Percentiles rank a stretch among this genome's conserved stretches.
Evolutionary conservation across 2,797 vertebrate genomes (phyloP).

Genomic region (Thamnophis elegans): DNA sequence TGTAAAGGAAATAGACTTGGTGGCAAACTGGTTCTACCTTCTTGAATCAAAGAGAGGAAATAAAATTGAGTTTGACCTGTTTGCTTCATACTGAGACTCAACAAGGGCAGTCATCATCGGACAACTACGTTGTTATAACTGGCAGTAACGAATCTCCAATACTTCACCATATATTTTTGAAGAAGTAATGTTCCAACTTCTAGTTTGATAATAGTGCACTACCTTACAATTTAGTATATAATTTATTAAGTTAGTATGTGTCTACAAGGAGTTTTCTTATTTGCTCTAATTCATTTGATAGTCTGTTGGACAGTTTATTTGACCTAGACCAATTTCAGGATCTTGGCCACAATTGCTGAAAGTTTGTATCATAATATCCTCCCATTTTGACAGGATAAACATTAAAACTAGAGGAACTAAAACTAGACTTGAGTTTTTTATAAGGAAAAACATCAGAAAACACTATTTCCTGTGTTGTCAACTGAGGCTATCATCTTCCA

Average conservation of each 20-base stretch:
- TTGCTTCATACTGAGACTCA: neutral
- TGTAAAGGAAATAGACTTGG: neutral
- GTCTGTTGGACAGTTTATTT: neutral
- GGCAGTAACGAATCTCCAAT: neutral
- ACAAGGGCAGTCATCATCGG: neutral
- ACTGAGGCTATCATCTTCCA: neutral
- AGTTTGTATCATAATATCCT: neutral
- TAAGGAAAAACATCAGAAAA: neutral
- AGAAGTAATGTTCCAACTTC: neutral
- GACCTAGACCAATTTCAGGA: neutral
- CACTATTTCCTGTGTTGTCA: neutral
- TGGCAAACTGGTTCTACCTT: neutral
- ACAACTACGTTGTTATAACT: neutral
- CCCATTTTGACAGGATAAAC: neutral
- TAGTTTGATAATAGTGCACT: neutral
- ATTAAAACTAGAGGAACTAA: neutral
- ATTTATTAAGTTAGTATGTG: neutral
- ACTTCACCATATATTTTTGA: neutral
- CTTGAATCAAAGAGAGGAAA: neutral
- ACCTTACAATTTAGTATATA: neutral
- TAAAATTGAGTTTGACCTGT: neutral
- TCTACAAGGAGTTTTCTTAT: neutral
- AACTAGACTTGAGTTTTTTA: neutral
- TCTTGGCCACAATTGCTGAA: neutral
- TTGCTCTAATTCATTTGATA: neutral